These are phyloP conservation scores for Epirrhoe tristata DNA, from an alignment of 2,888 invertebrate genomes.

Conservation along the genomic window DNA sequence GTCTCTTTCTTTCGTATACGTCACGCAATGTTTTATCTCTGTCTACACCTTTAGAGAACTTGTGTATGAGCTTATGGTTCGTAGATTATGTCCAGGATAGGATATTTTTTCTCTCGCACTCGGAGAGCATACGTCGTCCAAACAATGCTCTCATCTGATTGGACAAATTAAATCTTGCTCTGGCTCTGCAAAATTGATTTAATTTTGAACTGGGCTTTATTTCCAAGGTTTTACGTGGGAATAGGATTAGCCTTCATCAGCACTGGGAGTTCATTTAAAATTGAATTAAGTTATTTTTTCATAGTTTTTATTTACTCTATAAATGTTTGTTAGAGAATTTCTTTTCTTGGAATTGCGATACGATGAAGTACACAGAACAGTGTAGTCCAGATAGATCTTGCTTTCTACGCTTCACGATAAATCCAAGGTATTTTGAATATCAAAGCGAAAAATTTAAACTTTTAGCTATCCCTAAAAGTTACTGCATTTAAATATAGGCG, in stretches of 20 bases:
- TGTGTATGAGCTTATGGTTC: slow-evolving; percentile 2
- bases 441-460: too few species aligned
- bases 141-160: slow-evolving; percentile 65
- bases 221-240: slow-evolving; percentile 15
- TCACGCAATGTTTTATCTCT: slow-evolving; percentile 3
- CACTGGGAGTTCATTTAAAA: slow-evolving; percentile 1
- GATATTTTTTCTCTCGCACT: slow-evolving; percentile 29
- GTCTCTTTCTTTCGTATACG: neutral
- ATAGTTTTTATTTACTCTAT: neutral
- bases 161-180: slow-evolving; percentile 63
- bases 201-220: slow-evolving; percentile 27
- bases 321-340: too few species aligned
- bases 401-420: too few species aligned
- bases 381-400: too few species aligned
- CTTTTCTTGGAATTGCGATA: too few species aligned
- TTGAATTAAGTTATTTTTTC: neutral
- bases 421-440: too few species aligned
- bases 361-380: too few species aligned
- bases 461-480: too few species aligned
- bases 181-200: slow-evolving; percentile 35
- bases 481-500: too few species aligned
- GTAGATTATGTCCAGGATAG: neutral
- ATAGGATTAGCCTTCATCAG: slow-evolving; percentile 26
- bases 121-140: slow-evolving; percentile 56
- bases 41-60: neutral